Percentiles rank a stretch among this genome's conserved stretches.
phyloP scores from a whole-genome alignment of 2,113 vertebrate genomes.

The Dasypus novemcinctus region DNA sequence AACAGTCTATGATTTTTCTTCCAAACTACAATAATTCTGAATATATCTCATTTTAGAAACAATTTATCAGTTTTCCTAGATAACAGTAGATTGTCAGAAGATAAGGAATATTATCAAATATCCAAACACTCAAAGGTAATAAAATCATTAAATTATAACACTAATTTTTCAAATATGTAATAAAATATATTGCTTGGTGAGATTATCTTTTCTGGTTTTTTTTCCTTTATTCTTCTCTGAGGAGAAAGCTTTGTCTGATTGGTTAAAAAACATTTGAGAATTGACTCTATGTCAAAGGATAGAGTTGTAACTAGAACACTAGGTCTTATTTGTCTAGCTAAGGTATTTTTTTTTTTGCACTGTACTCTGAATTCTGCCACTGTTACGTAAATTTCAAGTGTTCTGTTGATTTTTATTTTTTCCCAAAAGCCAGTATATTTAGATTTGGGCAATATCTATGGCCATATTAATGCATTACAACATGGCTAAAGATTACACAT shows the following conservation, averaged over 20 bases:
- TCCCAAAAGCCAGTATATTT: not conserved
- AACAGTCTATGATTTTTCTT: not conserved
- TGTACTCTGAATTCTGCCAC: not conserved
- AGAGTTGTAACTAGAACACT: not conserved
- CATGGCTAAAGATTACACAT: not conserved
- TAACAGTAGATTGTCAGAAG: not conserved
- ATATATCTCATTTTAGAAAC: not conserved
- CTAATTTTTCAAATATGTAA: not conserved
- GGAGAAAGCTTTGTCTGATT: not conserved
- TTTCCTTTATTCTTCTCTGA: not conserved
- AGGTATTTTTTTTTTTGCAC: not conserved
- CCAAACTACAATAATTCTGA: not conserved
- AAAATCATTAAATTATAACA: not conserved
- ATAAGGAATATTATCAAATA: not conserved
- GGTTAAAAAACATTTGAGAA: not conserved
- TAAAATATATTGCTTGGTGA: not conserved
- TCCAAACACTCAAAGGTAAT: not conserved
- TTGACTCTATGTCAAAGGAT: not conserved
- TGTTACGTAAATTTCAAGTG: not conserved
- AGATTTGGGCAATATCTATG: not conserved
- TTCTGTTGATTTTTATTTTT: not conserved
- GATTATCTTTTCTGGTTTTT: not conserved
- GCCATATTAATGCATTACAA: not conserved
- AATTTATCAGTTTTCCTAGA: not conserved
- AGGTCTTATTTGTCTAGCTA: not conserved